These are phyloP conservation scores for Cliona cf. orientalis DNA, from an alignment of 37 sponge, comb jelly and placozoan genomes.

Conservation along the genomic window DNA sequence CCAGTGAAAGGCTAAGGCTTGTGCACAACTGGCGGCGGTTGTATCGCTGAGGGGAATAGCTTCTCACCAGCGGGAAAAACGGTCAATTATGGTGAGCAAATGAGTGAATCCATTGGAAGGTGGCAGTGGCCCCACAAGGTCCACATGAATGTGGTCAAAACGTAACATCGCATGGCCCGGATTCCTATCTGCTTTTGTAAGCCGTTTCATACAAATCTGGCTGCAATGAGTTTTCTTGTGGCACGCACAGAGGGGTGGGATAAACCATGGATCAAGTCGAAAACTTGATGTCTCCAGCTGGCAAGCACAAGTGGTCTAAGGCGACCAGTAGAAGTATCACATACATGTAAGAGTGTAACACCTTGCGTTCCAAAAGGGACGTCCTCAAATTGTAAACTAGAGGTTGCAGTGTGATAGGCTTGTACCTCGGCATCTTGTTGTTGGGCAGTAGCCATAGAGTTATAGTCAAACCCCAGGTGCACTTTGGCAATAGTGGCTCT, in stretches of 20 bases:
- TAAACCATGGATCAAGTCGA: conserved; percentile 21
- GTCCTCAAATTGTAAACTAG: conserved; percentile 2
- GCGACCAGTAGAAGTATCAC: conserved; percentile 30
- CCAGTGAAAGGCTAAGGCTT: conserved; percentile 15
- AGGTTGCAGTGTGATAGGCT: conserved; percentile 13
- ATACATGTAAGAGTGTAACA: conserved; percentile 1
- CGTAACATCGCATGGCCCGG: conserved; percentile 17
- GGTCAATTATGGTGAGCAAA: conserved; percentile 18
- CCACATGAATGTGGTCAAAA: neutral
- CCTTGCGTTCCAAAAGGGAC: conserved; percentile 19
- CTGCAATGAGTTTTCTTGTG: conserved; percentile 11
- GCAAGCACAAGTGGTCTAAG: conserved; percentile 37
- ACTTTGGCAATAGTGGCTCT: conserved; percentile 1
- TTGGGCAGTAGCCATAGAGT: conserved; percentile 38
- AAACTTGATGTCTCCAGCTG: conserved; percentile 15
- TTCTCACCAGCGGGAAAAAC: conserved; percentile 40
- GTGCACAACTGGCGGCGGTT: conserved; percentile 25
- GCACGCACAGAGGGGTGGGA: conserved; percentile 32
- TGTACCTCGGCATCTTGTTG: conserved; percentile 24
- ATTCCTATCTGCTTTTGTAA: conserved; percentile 21
- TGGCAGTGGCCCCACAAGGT: no score
- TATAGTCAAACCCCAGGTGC: conserved; percentile 34
- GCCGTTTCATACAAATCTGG: conserved; percentile 24
- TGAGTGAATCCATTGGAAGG: conserved; percentile 38
- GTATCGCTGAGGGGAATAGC: conserved; percentile 43